A percentile compares a stretch with the other conserved stretches of the same genome.
Evolutionary conservation across 2,888 invertebrate genomes (phyloP).

Genomic region (Apomyelois bistriatella): DNA sequence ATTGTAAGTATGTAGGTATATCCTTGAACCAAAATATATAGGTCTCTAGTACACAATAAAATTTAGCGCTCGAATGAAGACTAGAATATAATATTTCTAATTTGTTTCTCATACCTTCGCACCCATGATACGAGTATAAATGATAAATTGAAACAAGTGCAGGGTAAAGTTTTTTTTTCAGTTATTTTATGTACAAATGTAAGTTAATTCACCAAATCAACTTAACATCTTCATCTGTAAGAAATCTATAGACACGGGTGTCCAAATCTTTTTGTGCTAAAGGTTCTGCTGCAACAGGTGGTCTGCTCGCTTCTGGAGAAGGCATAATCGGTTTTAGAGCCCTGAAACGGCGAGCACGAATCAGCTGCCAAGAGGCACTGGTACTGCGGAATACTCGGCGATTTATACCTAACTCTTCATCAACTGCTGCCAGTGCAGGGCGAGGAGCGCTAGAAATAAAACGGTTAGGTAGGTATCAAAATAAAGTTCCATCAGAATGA

Average conservation of each 20-base stretch:
- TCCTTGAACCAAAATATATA: no score
- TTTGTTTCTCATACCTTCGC: no score
- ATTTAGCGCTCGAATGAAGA: no score
- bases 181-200: not conserved
- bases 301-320: slow-evolving; percentile 51
- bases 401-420: slow-evolving; percentile 40
- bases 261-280: slow-evolving; percentile 59
- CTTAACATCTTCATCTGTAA: slow-evolving; percentile 32
- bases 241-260: slow-evolving; percentile 49
- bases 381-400: slow-evolving; percentile 48
- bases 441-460: slow-evolving; percentile 47
- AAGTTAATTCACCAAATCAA: not conserved
- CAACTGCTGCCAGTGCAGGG: slow-evolving; percentile 47
- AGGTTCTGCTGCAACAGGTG: slow-evolving; percentile 53
- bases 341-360: slow-evolving; percentile 61
- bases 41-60: no score
- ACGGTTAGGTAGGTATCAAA: not conserved
- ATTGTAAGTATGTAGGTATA: no score
- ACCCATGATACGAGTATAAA: no score
- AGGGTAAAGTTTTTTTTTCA: not conserved
- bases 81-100: no score
- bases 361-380: slow-evolving; percentile 63
- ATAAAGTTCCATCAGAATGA: no score
- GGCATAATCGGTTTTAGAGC: slow-evolving; percentile 49
- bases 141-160: not conserved